These are phyloP conservation scores for Acromyrmex echinatior DNA, from an alignment of 1,140 invertebrate species.

Conservation along the genomic window DNA sequence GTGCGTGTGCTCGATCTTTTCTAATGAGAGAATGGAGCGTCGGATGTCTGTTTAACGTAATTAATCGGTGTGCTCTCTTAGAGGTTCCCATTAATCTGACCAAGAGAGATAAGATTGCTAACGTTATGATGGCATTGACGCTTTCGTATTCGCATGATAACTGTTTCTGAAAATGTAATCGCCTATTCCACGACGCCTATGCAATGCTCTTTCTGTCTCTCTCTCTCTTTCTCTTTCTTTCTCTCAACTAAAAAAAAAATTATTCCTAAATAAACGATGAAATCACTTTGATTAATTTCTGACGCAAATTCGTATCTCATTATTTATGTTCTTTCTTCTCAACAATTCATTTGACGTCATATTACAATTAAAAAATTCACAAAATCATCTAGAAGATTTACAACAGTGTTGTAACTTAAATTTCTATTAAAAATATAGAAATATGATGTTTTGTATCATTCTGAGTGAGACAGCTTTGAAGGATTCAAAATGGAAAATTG, in stretches of 20 bases:
- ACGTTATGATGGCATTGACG: slow-evolving; percentile 46
- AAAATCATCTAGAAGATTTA: background rate
- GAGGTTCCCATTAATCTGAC: slow-evolving; percentile 33
- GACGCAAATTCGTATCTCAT: background rate
- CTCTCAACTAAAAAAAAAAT: background rate
- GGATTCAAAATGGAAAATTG: background rate
- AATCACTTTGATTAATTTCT: slow-evolving; percentile 4
- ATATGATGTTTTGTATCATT: background rate
- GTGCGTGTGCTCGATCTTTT: background rate
- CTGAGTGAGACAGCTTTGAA: background rate
- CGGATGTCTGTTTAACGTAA: background rate
- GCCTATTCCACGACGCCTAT: slow-evolving; percentile 22
- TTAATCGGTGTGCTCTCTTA: slow-evolving; percentile 59
- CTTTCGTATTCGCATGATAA: slow-evolving; percentile 5
- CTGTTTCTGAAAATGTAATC: slow-evolving; percentile 47
- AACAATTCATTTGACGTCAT: background rate
- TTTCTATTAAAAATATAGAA: background rate
- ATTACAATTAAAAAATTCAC: background rate
- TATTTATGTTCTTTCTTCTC: background rate
- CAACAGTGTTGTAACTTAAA: background rate
- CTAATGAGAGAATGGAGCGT: background rate
- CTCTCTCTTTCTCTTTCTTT: too few species aligned
- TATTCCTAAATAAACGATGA: slow-evolving; percentile 7
- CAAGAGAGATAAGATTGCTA: slow-evolving; percentile 62
- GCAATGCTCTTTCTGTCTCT: background rate